Evolutionary conservation across 2,797 vertebrate species (phyloP).

Genomic region (Pipistrellus pipistrellus): DNA sequence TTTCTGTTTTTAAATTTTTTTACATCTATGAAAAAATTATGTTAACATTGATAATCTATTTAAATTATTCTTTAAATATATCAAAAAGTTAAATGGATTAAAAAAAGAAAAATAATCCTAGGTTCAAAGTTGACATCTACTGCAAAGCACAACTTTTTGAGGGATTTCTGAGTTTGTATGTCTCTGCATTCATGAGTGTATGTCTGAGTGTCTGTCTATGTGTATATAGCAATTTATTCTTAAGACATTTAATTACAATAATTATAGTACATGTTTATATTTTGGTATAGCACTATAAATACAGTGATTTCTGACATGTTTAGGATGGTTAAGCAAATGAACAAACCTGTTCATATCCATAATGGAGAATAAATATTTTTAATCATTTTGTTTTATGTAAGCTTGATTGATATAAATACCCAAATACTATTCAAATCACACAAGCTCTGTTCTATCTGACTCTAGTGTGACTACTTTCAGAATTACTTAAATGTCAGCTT

Average conservation of each 20-base stretch:
- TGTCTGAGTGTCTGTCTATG: background rate
- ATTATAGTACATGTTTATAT: background rate
- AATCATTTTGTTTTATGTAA: constrained; percentile 68
- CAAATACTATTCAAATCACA: constrained; percentile 71
- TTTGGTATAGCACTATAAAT: background rate
- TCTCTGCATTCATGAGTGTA: background rate
- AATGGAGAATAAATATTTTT: constrained; percentile 48
- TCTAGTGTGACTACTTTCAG: constrained; percentile 75
- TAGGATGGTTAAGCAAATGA: constrained; percentile 61
- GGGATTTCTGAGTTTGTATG: background rate
- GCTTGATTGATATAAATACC: background rate
- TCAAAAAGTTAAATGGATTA: background rate
- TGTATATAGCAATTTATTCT: background rate
- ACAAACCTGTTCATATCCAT: background rate
- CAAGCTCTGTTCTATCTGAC: constrained; percentile 64
- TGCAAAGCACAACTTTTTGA: background rate
- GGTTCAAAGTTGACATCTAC: background rate
- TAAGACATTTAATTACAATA: background rate
- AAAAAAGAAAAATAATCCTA: background rate
- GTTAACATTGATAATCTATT: background rate
- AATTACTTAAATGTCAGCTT: constrained; percentile 85
- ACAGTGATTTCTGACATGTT: constrained; percentile 6
- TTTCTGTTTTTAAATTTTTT: background rate
- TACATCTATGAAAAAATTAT: background rate
- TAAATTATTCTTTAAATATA: background rate